A percentile compares a stretch with the other conserved stretches of the same genome.
Conservation (phyloP, 2,888 invertebrate genomes). For the Brachypalpus laphriformis region DNA sequence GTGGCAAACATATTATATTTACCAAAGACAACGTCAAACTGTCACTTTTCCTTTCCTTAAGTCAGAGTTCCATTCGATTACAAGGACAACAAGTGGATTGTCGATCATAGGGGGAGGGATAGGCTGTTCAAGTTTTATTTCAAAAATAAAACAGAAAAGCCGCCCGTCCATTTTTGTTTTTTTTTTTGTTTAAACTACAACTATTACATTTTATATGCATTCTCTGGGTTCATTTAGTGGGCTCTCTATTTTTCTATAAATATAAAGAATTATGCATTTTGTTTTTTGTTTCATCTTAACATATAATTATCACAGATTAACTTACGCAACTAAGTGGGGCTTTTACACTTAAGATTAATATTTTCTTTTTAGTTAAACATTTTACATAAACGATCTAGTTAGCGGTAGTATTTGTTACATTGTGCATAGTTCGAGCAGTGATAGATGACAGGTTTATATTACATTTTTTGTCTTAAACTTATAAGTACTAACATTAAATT, state of each 20-base stretch:
- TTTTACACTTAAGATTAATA: constrained; percentile 7
- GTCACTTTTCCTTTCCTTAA: not conserved
- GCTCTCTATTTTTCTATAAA: constrained; percentile 32
- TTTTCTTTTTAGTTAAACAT: constrained; percentile 9
- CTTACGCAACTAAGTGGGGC: constrained; percentile 41
- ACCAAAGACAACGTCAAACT: not conserved
- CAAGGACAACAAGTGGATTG: constrained; percentile 40
- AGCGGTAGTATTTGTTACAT: constrained; percentile 21
- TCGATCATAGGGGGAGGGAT: not conserved
- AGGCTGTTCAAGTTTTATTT: constrained; percentile 47
- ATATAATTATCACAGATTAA: constrained; percentile 67
- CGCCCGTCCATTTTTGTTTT: not conserved
- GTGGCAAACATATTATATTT: no score
- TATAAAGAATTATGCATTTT: constrained; percentile 15
- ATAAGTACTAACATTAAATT: constrained; percentile 51
- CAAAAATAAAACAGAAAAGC: constrained; percentile 57
- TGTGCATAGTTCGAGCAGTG: constrained; percentile 51
- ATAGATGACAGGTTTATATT: constrained; percentile 42
- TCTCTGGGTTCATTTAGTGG: constrained; percentile 50
- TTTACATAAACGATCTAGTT: constrained; percentile 30
- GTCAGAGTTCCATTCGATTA: constrained; percentile 14
- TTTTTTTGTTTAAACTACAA: not conserved
- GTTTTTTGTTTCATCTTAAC: constrained; percentile 49
- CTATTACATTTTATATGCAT: constrained; percentile 40
- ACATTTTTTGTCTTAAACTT: constrained; percentile 41